Conservation (phyloP, 2,797 vertebrate species). For the Tragelaphus eurycerus region DNA sequence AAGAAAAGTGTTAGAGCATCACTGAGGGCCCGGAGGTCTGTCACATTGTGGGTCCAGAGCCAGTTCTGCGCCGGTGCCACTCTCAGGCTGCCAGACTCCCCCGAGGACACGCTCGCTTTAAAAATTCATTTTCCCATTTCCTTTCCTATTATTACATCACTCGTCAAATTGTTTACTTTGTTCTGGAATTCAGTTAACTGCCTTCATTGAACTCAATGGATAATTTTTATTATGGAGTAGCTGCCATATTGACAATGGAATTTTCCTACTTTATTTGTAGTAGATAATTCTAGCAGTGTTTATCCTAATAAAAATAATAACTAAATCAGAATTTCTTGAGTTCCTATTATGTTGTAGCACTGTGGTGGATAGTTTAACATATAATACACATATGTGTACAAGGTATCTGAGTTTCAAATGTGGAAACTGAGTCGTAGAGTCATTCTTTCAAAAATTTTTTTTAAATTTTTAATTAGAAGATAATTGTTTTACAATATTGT, state of each 20-base stretch:
- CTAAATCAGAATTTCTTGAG: background rate
- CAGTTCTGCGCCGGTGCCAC: background rate
- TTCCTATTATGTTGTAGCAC: background rate
- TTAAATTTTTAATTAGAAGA: background rate
- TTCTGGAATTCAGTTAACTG: constrained; percentile 1
- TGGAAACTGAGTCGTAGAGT: background rate
- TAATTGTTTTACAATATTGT: background rate
- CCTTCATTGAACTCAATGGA: background rate
- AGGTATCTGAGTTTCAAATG: background rate
- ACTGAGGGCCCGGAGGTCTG: background rate
- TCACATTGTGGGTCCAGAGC: constrained; percentile 5
- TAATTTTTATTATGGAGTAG: background rate
- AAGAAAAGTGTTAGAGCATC: background rate
- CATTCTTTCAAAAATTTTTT: background rate
- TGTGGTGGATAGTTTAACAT: background rate
- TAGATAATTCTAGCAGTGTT: background rate
- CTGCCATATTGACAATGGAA: background rate
- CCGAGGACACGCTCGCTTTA: background rate
- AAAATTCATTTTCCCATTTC: constrained; percentile 32
- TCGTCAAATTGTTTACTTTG: constrained; percentile 1
- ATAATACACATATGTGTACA: background rate
- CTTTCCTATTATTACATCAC: background rate
- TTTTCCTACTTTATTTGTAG: background rate
- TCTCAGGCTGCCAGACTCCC: background rate
- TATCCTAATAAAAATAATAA: constrained; percentile 4